Conservation (phyloP, 2,113 vertebrate genomes). For the Orycteropus afer region DNA sequence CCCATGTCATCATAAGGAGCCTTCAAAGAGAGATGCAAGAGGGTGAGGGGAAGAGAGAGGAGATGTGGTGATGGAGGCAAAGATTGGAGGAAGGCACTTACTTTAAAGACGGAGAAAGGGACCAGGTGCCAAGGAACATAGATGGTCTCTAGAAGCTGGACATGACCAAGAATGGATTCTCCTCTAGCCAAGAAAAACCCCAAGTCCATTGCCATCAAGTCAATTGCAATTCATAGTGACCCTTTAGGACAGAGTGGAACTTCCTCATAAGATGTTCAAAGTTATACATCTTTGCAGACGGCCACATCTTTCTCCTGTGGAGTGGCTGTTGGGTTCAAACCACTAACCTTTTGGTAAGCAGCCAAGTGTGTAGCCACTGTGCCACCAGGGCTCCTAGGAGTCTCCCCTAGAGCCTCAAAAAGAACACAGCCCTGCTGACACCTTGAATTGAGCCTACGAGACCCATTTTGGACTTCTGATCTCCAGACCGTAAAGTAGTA, state of each 20-base stretch:
- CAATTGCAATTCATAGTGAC: background rate
- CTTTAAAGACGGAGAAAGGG: background rate
- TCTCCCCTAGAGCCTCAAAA: background rate
- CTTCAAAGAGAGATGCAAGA: background rate
- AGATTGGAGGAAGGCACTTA: rapidly evolving
- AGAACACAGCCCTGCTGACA: background rate
- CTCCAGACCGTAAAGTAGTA: background rate
- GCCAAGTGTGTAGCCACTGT: background rate
- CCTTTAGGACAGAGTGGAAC: background rate
- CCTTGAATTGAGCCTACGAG: background rate
- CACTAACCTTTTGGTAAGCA: background rate
- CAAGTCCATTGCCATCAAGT: background rate
- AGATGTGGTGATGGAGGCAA: background rate
- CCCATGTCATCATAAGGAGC: background rate
- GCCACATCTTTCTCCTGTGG: background rate
- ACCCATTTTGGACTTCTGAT: background rate
- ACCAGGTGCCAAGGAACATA: background rate
- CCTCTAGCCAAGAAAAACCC: background rate
- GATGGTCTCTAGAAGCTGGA: too few relatives aligned
- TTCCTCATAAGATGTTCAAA: background rate
- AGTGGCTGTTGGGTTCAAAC: background rate
- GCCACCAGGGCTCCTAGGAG: background rate
- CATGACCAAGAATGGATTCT: too few relatives aligned
- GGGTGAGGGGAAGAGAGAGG: background rate
- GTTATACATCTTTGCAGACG: background rate